phyloP scores from a whole-genome alignment of 2,113 vertebrate genomes.

The Halcyon senegalensis region DNA sequence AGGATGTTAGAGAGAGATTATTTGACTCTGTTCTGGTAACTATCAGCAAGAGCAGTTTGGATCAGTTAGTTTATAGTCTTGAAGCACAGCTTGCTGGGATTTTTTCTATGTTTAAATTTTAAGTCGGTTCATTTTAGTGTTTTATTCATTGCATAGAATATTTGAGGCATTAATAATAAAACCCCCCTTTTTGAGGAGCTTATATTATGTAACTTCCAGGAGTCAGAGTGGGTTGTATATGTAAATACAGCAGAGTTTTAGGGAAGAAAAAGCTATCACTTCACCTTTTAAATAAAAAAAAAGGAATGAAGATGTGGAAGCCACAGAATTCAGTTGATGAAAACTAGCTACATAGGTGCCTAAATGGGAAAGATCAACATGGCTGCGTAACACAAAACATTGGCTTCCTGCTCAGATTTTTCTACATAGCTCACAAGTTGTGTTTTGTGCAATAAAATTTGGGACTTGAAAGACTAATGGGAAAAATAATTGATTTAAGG shows the following conservation, averaged over 20 bases:
- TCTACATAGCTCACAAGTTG: background rate
- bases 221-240: background rate
- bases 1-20: background rate
- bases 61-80: background rate
- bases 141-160: background rate
- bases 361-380: background rate
- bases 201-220: background rate
- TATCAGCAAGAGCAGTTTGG: background rate
- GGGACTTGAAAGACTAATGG: background rate
- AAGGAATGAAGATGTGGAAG: background rate
- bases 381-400: rapidly evolving
- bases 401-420: background rate
- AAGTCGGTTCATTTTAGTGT: background rate
- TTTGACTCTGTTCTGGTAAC: background rate
- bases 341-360: background rate
- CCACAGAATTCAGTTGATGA: background rate
- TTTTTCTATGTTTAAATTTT: background rate
- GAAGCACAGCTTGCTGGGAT: background rate
- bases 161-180: background rate
- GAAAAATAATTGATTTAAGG: background rate
- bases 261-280: background rate
- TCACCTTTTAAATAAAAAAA: background rate
- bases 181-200: background rate
- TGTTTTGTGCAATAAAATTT: background rate
- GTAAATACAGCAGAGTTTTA: background rate